These are phyloP conservation scores for Strigamia transsilvanica DNA, from an alignment of 2,888 invertebrate species.

Conservation along the genomic window DNA sequence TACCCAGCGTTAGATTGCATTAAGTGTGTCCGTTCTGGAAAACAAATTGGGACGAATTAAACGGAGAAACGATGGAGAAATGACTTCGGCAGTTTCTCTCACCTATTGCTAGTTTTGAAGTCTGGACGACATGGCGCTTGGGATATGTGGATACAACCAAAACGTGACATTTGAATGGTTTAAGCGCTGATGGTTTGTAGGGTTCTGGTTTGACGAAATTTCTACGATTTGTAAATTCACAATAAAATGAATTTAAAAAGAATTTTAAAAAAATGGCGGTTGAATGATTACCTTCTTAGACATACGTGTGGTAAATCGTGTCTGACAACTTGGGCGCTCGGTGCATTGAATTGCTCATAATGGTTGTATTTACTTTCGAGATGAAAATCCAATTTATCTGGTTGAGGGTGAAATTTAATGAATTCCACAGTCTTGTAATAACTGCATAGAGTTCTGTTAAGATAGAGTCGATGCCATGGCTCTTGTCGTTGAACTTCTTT, in stretches of 20 bases:
- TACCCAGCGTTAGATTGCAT: constrained; percentile 34
- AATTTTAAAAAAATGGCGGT: too few relatives aligned
- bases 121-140: not conserved
- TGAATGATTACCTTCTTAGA: not conserved
- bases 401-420: not conserved
- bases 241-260: not conserved
- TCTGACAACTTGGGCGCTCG: not conserved
- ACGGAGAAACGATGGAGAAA: too few relatives aligned
- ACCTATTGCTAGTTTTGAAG: not conserved
- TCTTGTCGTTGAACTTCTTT: constrained; percentile 12
- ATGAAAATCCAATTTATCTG: constrained; percentile 33
- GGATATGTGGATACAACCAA: constrained; percentile 2
- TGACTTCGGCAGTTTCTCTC: not conserved
- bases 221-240: not conserved
- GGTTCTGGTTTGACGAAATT: not conserved
- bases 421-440: constrained; percentile 45
- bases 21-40: constrained; percentile 13
- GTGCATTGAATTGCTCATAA: constrained; percentile 12
- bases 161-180: constrained; percentile 20
- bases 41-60: not conserved
- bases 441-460: constrained; percentile 35
- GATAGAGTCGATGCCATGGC: constrained; percentile 40
- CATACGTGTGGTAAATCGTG: constrained; percentile 4
- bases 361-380: constrained; percentile 17
- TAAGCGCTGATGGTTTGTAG: not conserved